phyloP scores from a whole-genome alignment of 2,113 vertebrate species.

The Monopterus albus region DNA sequence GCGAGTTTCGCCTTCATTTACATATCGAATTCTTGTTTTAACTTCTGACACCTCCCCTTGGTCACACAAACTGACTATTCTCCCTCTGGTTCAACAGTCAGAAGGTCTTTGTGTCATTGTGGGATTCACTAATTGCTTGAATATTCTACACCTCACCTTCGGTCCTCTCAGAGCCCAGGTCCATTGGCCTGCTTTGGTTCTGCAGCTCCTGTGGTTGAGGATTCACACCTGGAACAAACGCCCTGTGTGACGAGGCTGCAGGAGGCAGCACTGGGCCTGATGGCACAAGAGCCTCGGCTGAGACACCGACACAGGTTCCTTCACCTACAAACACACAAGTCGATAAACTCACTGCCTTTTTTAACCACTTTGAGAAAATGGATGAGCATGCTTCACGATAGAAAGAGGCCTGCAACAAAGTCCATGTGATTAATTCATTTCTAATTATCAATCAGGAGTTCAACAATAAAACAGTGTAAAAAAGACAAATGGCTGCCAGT shows the following conservation, averaged over 20 bases:
- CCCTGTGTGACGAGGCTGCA: not conserved
- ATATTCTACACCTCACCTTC: slow-evolving; percentile 31
- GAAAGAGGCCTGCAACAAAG: not conserved
- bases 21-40: too few species aligned
- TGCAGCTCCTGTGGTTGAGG: not conserved
- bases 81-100: not conserved
- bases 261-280: not conserved
- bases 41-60: too few species aligned
- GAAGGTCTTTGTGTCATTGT: not conserved
- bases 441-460: not conserved
- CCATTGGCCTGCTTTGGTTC: not conserved
- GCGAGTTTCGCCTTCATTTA: too few species aligned
- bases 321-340: slow-evolving; percentile 28
- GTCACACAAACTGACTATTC: not conserved
- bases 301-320: not conserved
- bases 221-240: not conserved
- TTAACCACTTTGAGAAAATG: too few species aligned
- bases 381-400: not conserved
- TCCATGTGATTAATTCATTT: not conserved
- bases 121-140: too few species aligned
- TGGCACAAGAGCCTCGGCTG: not conserved
- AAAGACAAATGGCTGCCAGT: not conserved
- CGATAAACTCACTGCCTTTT: not conserved
- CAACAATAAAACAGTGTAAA: not conserved
- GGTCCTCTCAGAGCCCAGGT: slow-evolving; percentile 2